Base-by-base conservation (phyloP, 1,140 invertebrate species). In the Manduca sexta region DNA sequence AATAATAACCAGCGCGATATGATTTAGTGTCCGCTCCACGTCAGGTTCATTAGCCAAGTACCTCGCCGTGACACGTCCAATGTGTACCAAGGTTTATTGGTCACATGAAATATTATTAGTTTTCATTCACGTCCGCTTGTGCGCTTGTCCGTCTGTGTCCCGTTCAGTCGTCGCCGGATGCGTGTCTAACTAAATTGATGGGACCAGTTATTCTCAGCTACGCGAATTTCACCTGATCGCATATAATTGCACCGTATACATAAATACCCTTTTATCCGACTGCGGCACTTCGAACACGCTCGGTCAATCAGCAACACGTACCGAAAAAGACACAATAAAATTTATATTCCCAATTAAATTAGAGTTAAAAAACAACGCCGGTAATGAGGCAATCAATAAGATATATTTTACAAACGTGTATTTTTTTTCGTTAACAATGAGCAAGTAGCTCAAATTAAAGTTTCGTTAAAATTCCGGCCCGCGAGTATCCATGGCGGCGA, bases 301-400 rank as follows among this genome's bases (percentile, higher is more conserved):
- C 21, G 6, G 7, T 43, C 12, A 21, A 26, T 5, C 17, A 41
- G 11, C 8, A 15, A 29, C 10, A 41, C 8, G 10, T 12, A 26
- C 1, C 12, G 6, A 31, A 43, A 13, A 43, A 30, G n/a, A 2
- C 18, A 7, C 21, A 29, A 14, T 15, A 43, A 30, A 30, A 30
- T 15, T 40, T 75, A 69, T 67, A 54, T 34, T 43, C 40, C 61
- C 70, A 74, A 77, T 80, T 74, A 69, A 74, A 77, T 74, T 73
- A 72, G 68, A 69, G 52, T 42, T 34, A 49, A 56, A 45, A 51
- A 63, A 60, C 54, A 45, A 52, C 38, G 13, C 11, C 33, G 37
- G 45, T 75, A 75, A 75, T 71, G 64, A 72, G 68, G 58, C 59
- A 59, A 69, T 68, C 61, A 62, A 63, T 59, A 45, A 48, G 45